Base-by-base conservation (phyloP, 2,888 invertebrate species). In the Synergus gifuensis region DNA sequence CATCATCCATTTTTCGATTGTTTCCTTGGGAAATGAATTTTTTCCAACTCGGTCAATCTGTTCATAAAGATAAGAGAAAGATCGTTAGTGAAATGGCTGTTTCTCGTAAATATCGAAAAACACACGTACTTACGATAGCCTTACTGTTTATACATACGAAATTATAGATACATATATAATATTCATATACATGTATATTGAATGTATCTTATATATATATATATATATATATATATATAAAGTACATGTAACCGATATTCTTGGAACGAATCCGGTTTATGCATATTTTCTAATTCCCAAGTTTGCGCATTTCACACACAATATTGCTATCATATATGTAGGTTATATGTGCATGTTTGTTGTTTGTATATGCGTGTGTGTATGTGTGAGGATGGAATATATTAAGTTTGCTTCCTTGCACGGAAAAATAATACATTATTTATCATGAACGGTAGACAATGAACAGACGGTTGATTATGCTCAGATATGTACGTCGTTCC, bases 361-460 rank as follows among this genome's bases (percentile, higher is more conserved):
- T 28, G 28, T 28, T 28, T 36, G 64, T 80, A 81, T 79, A 83
- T 83, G 79, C 81, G 80, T 84, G 83, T 83, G 79, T 78, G 81
- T 81, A 82, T 85, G 83, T 83, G 86, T 85, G 86, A 84, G 84
- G 83, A 84, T 84, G 81, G 86, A 87, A 87, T 87, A 85, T 84
- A 87, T 86, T 86, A 85, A 73, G 76, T 81, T 66, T 78, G 69
- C 60, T 77, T 83, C 83, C 84, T 84, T 85, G 86, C 81, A 82
- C 83, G 84, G 85, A 84, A 86, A 86, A 87, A 86, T 84, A 86
- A 87, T 89, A 85, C 87, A 89, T 89, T 89, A 89, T 90, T 89
- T 88, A 89, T 89, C 83, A 86, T 82, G 78, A 79, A 82, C 82
- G 79, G 87, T 86, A 90, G 90, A 89, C 88, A 87, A 89, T 87